A percentile compares a stretch with the other conserved stretches of the same genome.
phyloP scores from a whole-genome alignment of 2,888 invertebrate species.

The Cosmopolites sordidus region DNA sequence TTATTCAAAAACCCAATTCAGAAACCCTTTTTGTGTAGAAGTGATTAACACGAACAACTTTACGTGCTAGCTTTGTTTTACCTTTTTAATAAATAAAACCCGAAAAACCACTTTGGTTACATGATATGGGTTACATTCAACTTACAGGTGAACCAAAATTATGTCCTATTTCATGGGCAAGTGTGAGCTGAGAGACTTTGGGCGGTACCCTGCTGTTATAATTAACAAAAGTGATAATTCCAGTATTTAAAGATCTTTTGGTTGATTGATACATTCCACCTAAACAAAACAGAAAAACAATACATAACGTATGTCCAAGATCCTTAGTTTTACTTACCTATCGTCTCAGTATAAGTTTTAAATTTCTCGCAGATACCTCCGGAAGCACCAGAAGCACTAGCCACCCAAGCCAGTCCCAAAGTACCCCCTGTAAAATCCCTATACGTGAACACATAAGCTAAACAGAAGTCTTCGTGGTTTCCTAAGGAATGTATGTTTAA shows the following conservation, averaged over 20 bases:
- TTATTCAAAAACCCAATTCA: no score
- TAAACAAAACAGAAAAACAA: constrained; percentile 7
- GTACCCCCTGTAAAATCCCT: constrained; percentile 98
- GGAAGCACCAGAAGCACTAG: constrained; percentile 93
- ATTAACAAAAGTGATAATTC: constrained; percentile 98
- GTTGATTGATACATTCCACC: constrained; percentile 92
- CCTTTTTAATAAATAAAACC: no score
- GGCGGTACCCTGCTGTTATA: constrained; percentile 96
- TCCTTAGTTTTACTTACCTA: constrained; percentile 40
- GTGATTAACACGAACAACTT: no score
- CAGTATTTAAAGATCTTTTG: constrained; percentile 93
- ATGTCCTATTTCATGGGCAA: constrained; percentile 98
- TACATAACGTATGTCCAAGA: not conserved
- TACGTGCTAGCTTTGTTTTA: no score
- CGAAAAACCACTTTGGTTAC: no score
- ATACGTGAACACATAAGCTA: constrained; percentile 99
- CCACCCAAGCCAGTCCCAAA: constrained; percentile 98
- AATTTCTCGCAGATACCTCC: constrained; percentile 98
- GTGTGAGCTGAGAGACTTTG: constrained; percentile 93
- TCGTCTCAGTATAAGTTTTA: constrained; percentile 94
- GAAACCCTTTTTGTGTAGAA: no score
- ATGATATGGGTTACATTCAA: no score
- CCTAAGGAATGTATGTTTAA: constrained; percentile 94
- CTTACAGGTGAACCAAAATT: constrained; percentile 97
- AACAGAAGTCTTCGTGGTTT: constrained; percentile 97